Conservation (phyloP, 2,797 vertebrate genomes). For the Diglossa cyanea region DNA sequence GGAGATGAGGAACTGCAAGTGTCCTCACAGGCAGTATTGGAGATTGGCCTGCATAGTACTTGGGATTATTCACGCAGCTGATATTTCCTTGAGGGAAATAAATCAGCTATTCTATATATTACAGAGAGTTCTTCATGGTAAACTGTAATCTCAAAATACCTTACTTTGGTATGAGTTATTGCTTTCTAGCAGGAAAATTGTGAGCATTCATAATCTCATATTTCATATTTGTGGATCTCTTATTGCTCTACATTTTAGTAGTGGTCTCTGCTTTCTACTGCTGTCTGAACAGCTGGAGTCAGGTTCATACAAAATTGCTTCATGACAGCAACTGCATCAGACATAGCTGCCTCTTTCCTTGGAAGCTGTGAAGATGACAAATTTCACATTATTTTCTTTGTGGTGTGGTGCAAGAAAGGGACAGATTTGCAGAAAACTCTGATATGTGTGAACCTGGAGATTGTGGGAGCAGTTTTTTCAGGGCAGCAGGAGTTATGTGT, state of each 20-base stretch:
- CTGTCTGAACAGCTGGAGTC: background rate
- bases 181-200: background rate
- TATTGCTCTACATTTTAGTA: background rate
- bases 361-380: background rate
- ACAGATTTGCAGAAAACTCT: background rate
- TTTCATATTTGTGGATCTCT: background rate
- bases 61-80: background rate
- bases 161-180: background rate
- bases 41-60: background rate
- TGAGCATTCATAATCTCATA: accelerated
- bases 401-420: background rate
- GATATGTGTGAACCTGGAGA: background rate
- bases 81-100: background rate
- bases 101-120: background rate
- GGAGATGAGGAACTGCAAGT: background rate
- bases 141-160: background rate
- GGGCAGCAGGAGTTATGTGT: background rate
- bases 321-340: background rate
- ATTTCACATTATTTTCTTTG: background rate
- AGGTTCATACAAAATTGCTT: background rate
- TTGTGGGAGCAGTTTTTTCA: background rate
- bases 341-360: background rate
- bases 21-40: background rate
- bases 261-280: background rate
- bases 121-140: background rate